Base-by-base conservation (phyloP, 2,888 invertebrate species). In the Oeneis ivallda region DNA sequence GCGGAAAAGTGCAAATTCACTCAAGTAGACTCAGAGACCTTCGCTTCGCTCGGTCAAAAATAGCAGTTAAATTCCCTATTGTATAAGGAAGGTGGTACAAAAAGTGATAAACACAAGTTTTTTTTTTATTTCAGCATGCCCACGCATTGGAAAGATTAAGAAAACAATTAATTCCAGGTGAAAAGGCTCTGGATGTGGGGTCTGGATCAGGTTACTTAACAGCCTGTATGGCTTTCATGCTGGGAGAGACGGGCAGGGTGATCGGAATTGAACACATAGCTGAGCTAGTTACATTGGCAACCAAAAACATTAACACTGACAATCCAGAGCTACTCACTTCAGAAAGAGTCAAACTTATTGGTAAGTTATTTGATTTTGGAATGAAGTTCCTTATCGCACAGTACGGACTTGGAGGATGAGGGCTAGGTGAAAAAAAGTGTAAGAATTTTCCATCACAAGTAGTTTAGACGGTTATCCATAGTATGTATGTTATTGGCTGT, bases 171-270 rank as follows among this genome's bases (percentile, higher is more conserved):
- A 85, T 92, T 39, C 94, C 94, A 63, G 98, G 97, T 11, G 94
- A 95, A 62, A 94, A 93, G 78, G 97, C 97, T 2, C 87, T 98
- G 70, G 98, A 98, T 87, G 97, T 98, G 54, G 98, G 98, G 13
- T 98, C 97, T 32, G 98, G 98, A 1, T 97, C 97, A 67, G 98
- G 98, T 2, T 98, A 98, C 83, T 92, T 98, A 50, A 98, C 98
- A 1, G 96, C 96, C 13, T 98, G 98, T 78, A 97, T 98, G 95
- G 95, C 96, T 17, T 89, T 95, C 43, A 96, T 97, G 95, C 93
- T 97, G 53, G 96, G 96, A 9, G 92, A 94, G 50, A 92, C 91
- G 64, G 93, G 94, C 64, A 86, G 88, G 70, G 95, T 95, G 0
- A 93, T 98, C 61, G 98, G 98, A 5, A 96, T 98, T 72, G 98